A percentile compares a stretch with the other conserved stretches of the same genome.
Conservation (phyloP, 1,140 invertebrate species). For the Idris sp. region DNA sequence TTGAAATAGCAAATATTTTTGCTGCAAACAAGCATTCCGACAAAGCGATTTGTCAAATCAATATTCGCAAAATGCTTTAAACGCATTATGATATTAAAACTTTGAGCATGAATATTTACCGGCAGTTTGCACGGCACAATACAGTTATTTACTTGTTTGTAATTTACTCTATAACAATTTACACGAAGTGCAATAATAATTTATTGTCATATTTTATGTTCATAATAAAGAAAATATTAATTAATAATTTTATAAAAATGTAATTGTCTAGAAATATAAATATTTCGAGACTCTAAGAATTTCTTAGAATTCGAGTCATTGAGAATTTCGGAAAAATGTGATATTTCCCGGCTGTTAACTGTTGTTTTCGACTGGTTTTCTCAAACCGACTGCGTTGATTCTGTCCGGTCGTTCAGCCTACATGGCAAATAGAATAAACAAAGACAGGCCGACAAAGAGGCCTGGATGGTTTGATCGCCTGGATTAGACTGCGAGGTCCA, state of each 20-base stretch:
- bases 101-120: constrained; percentile 36
- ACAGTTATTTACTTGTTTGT: constrained; percentile 17
- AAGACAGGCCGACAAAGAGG: too few species aligned
- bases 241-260: too few species aligned
- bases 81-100: constrained; percentile 40
- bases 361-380: constrained; percentile 7
- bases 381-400: constrained; percentile 8
- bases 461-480: too few species aligned
- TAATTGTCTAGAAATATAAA: too few species aligned
- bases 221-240: too few species aligned
- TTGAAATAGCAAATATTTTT: constrained; percentile 44
- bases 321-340: too few species aligned
- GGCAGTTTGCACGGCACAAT: constrained; percentile 1
- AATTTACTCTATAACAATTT: constrained; percentile 13
- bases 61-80: constrained; percentile 36
- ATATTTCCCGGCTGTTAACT: too few species aligned
- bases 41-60: constrained; percentile 45
- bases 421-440: constrained; percentile 48
- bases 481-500: too few species aligned
- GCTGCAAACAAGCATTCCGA: constrained; percentile 25
- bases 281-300: too few species aligned
- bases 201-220: too few species aligned
- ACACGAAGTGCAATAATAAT: too few species aligned
- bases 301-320: too few species aligned
- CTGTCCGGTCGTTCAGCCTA: constrained; percentile 39